Evolutionary conservation across 2,888 invertebrate genomes (phyloP).

Genomic region (Latrodectus hesperus): DNA sequence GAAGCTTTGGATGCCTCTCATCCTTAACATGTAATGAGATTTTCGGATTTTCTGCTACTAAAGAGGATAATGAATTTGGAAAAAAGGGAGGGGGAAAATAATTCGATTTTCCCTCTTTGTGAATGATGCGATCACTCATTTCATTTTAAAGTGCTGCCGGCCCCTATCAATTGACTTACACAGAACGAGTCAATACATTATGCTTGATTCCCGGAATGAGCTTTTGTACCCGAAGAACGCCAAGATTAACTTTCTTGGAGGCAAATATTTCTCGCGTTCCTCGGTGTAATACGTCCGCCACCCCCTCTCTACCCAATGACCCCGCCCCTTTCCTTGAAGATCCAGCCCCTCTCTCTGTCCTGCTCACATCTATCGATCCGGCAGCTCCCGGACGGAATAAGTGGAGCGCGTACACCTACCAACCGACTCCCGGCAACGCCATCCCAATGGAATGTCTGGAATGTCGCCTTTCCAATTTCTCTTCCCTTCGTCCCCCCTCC

Average conservation of each 20-base stretch:
- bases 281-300: slow-evolving; percentile 22
- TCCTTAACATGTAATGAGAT: too few relatives aligned
- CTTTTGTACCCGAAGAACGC: slow-evolving; percentile 25
- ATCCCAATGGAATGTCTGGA: slow-evolving; percentile 68
- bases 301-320: slow-evolving; percentile 4
- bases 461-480: slow-evolving; percentile 60
- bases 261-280: slow-evolving; percentile 67
- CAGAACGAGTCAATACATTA: slow-evolving; percentile 63
- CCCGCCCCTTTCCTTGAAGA: slow-evolving; percentile 31
- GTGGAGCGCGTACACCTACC: slow-evolving; percentile 65
- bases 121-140: background rate
- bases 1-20: too few relatives aligned
- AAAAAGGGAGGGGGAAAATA: background rate
- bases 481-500: slow-evolving; percentile 12
- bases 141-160: background rate
- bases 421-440: slow-evolving; percentile 62
- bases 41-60: too few relatives aligned
- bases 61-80: too few relatives aligned
- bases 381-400: slow-evolving; percentile 17
- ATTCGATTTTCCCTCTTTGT: background rate
- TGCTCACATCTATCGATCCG: slow-evolving; percentile 35
- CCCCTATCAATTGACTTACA: slow-evolving; percentile 59
- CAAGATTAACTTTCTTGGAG: slow-evolving; percentile 63
- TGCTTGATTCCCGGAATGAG: slow-evolving; percentile 8
- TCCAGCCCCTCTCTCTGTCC: slow-evolving; percentile 18